A percentile compares a stretch with the other conserved stretches of the same genome.
These are phyloP conservation scores for Philaethria dido DNA, from an alignment of 2,888 invertebrate genomes.

Conservation along the genomic window DNA sequence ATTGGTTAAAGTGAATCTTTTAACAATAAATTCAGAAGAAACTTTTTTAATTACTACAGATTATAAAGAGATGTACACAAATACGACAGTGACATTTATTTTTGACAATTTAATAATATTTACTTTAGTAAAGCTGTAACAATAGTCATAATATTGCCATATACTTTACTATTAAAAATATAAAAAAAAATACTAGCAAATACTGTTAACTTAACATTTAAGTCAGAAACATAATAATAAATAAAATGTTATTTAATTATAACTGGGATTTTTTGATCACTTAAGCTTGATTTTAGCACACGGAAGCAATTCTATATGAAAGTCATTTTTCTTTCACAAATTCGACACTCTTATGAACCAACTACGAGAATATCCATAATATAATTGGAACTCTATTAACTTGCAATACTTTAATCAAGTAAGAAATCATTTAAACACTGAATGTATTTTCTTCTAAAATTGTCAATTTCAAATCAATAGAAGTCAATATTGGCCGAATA, in stretches of 20 bases:
- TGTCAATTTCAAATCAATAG: background rate
- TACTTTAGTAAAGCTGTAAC: slow-evolving; percentile 12
- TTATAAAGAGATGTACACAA: background rate
- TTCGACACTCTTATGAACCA: background rate
- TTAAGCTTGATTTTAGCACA: slow-evolving; percentile 22
- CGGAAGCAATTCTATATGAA: slow-evolving; percentile 23
- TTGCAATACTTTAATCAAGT: background rate
- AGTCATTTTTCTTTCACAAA: slow-evolving; percentile 6
- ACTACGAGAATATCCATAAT: background rate
- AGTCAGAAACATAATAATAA: background rate
- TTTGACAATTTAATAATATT: background rate
- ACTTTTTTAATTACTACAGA: slow-evolving; percentile 1
- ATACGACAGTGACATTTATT: slow-evolving; percentile 2
- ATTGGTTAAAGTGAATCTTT: slow-evolving; percentile 11
- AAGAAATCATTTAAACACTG: background rate
- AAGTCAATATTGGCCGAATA: background rate
- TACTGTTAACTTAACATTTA: background rate
- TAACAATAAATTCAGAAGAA: slow-evolving; percentile 1
- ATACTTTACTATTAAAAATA: slow-evolving; percentile 5
- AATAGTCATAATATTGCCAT: slow-evolving; percentile 28
- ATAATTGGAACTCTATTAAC: background rate
- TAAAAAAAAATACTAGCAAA: background rate
- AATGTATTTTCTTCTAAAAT: background rate
- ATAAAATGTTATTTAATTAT: slow-evolving; percentile 9
- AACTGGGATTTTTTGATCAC: slow-evolving; percentile 18